Evolutionary conservation across 2,113 vertebrate species (phyloP).

Genomic region (Eolophus roseicapilla): DNA sequence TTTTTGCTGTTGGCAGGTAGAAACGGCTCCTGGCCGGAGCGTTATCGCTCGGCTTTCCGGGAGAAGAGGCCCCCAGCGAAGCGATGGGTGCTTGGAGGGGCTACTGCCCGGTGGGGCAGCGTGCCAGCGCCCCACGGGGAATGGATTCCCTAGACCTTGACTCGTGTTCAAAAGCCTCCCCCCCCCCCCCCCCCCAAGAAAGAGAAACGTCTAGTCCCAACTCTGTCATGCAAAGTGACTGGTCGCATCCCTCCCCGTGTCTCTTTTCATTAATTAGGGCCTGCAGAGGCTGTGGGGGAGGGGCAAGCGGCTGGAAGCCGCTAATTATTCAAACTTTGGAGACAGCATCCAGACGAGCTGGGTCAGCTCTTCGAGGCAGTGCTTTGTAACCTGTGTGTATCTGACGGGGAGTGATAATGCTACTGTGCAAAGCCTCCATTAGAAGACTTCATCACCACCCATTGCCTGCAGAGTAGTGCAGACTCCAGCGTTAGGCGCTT

Average conservation of each 20-base stretch:
- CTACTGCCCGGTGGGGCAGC: background rate
- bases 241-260: background rate
- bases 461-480: background rate
- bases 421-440: background rate
- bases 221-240: conserved; percentile 18
- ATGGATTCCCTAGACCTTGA: background rate
- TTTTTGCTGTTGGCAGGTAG: background rate
- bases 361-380: background rate
- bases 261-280: conserved; percentile 44
- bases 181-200: background rate
- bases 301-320: background rate
- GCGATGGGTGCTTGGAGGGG: too few relatives aligned
- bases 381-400: background rate
- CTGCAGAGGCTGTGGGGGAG: background rate
- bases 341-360: background rate
- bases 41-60: background rate
- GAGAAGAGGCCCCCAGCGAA: background rate
- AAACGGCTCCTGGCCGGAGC: background rate
- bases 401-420: background rate
- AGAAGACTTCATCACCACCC: background rate
- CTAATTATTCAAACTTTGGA: conserved; percentile 46
- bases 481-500: background rate
- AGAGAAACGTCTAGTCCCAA: background rate
- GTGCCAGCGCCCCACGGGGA: background rate
- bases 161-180: background rate